phyloP scores from a whole-genome alignment of 2,797 vertebrate species.

The Cephalopachus bancanus region DNA sequence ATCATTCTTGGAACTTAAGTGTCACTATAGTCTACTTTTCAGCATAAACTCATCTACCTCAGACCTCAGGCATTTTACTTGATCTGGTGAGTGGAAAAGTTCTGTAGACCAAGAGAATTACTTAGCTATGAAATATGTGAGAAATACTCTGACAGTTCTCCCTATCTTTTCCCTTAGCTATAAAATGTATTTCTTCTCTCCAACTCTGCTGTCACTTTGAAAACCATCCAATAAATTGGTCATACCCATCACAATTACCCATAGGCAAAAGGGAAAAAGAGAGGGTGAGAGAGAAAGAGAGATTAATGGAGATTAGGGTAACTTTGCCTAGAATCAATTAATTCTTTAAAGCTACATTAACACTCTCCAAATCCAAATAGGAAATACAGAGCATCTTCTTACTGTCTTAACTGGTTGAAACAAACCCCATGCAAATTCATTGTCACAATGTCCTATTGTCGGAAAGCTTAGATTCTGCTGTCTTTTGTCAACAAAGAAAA shows the following conservation, averaged over 20 bases:
- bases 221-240: neutral
- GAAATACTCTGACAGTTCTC: slow-evolving; percentile 66
- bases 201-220: slow-evolving; percentile 41
- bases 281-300: neutral
- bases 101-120: slow-evolving; percentile 67
- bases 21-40: slow-evolving; percentile 61
- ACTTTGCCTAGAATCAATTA: neutral
- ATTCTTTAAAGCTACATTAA: slow-evolving; percentile 35
- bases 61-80: slow-evolving; percentile 65
- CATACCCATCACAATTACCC: slow-evolving; percentile 48
- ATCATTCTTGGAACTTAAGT: slow-evolving; percentile 43
- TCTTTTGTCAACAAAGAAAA: slow-evolving; percentile 64
- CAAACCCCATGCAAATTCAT: neutral
- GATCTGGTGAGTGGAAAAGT: slow-evolving; percentile 53
- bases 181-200: slow-evolving; percentile 23
- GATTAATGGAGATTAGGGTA: neutral
- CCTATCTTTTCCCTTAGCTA: neutral
- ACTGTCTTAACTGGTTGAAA: slow-evolving; percentile 35
- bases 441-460: neutral
- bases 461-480: slow-evolving; percentile 46
- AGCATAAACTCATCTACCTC: slow-evolving; percentile 11
- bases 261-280: neutral
- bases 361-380: slow-evolving; percentile 17
- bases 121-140: slow-evolving; percentile 21
- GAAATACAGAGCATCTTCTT: neutral